Evolutionary conservation across 2,797 vertebrate genomes (phyloP).

Genomic region (Schizothorax lantsangensis): DNA sequence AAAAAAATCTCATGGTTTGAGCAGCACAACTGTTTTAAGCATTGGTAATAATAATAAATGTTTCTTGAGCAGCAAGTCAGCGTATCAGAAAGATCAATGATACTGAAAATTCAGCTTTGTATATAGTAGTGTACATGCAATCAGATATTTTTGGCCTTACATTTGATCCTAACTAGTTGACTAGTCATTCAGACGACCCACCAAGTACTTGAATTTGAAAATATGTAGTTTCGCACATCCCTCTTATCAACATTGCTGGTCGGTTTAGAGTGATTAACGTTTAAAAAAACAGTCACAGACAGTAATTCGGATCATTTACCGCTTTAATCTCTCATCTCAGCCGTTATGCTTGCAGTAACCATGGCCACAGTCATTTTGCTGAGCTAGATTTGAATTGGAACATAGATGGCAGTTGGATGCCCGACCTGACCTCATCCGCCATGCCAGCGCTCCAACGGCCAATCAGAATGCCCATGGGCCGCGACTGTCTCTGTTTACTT

Average conservation of each 20-base stretch:
- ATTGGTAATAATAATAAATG: neutral
- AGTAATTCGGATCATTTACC: neutral
- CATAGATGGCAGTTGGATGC: constrained; percentile 24
- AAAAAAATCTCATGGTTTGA: neutral
- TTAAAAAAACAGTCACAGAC: neutral
- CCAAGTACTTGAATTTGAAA: neutral
- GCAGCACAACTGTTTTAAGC: neutral
- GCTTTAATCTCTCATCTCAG: constrained; percentile 12
- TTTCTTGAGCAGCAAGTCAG: neutral
- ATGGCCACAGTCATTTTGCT: constrained; percentile 6
- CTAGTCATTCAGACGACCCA: neutral
- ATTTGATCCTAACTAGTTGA: neutral
- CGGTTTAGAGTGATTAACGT: neutral
- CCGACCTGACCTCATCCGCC: constrained; percentile 21
- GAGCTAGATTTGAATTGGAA: constrained; percentile 27
- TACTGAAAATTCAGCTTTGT: neutral
- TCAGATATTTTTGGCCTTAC: neutral
- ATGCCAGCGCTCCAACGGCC: neutral
- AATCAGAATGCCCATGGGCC: constrained; percentile 13
- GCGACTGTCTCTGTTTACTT: constrained; percentile 44
- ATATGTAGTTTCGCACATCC: neutral
- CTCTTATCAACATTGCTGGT: constrained; percentile 17
- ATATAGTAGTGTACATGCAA: neutral
- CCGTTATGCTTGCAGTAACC: neutral
- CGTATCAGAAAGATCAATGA: neutral